A percentile compares a stretch with the other conserved stretches of the same genome.
phyloP scores from a whole-genome alignment of 2,888 invertebrate genomes.

The Sipha maydis region DNA sequence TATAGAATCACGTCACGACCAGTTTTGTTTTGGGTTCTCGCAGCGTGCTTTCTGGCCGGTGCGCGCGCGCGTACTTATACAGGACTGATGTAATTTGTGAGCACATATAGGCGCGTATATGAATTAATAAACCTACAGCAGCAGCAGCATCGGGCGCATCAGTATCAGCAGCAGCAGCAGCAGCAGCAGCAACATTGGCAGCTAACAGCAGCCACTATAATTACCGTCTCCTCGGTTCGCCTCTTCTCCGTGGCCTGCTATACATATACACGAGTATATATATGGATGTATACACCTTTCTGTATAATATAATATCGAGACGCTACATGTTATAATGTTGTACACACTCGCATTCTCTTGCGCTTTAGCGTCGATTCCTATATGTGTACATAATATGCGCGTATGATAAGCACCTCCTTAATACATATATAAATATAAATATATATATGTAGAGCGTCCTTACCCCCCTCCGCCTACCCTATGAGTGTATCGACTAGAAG shows the following conservation, averaged over 20 bases:
- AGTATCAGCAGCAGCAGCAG: background rate
- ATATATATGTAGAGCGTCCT: background rate
- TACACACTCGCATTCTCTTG: background rate
- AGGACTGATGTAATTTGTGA: conserved; percentile 56
- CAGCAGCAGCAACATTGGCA: background rate
- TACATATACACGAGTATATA: background rate
- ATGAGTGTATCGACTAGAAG: background rate
- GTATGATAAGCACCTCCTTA: background rate
- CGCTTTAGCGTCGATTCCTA: background rate
- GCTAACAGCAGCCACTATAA: conserved; percentile 54
- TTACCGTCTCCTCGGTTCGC: conserved; percentile 48
- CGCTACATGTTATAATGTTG: background rate
- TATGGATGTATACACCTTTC: background rate
- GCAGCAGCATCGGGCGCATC: background rate
- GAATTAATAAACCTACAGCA: conserved; percentile 52
- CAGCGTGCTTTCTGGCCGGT: background rate
- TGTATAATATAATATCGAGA: background rate
- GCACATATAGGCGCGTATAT: conserved; percentile 15
- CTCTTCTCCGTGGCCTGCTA: background rate
- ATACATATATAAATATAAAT: too few relatives aligned
- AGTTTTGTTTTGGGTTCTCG: conserved; percentile 24
- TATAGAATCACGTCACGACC: conserved; percentile 6
- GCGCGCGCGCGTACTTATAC: background rate
- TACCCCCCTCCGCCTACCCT: background rate
- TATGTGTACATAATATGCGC: background rate